These are phyloP conservation scores for Yponomeuta malinellus DNA, from an alignment of 2,888 invertebrate species.

Conservation along the genomic window DNA sequence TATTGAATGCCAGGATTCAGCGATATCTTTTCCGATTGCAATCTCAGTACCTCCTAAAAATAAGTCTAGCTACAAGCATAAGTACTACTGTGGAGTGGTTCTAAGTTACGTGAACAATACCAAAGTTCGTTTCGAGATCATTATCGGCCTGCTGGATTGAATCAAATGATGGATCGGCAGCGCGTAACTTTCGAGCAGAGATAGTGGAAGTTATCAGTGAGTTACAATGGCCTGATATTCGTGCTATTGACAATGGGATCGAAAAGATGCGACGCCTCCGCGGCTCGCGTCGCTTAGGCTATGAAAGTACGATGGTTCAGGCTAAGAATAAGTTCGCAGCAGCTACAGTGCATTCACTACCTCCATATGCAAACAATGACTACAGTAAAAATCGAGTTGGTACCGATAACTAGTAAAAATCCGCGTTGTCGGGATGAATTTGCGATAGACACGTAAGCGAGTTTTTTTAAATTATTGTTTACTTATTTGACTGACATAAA, in stretches of 20 bases:
- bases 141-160: background rate
- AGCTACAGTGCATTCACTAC: background rate
- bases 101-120: background rate
- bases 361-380: background rate
- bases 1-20: background rate
- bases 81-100: background rate
- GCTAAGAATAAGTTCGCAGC: slow-evolving; percentile 44
- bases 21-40: background rate
- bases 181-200: background rate
- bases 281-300: slow-evolving; percentile 36
- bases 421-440: no score
- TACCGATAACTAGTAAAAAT: no score
- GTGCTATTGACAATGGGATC: slow-evolving; percentile 16
- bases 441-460: no score
- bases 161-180: background rate
- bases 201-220: background rate
- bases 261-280: slow-evolving; percentile 8
- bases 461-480: no score
- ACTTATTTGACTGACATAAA: no score
- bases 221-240: slow-evolving; percentile 3
- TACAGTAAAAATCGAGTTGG: no score
- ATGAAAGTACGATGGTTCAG: slow-evolving; percentile 68
- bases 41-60: background rate
- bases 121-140: background rate
- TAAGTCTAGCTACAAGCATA: background rate